These are phyloP conservation scores for Lepeophtheirus salmonis DNA, from an alignment of 1,140 invertebrate genomes.

Conservation along the genomic window DNA sequence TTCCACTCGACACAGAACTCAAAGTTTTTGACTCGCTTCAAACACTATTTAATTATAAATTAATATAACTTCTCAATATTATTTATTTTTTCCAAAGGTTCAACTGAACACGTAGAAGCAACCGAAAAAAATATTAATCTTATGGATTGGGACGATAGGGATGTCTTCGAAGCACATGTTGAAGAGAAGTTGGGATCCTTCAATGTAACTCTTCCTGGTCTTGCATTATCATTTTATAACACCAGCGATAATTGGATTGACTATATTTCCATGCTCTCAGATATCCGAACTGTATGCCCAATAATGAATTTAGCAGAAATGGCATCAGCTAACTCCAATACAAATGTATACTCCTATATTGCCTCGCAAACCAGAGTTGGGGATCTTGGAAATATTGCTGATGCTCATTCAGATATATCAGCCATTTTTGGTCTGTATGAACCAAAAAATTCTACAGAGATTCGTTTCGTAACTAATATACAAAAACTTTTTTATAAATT, in stretches of 20 bases:
- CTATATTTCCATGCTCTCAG: conserved; percentile 42
- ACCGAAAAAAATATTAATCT: conserved; percentile 36
- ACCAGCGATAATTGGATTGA: conserved; percentile 29
- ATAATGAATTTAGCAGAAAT: conserved; percentile 34
- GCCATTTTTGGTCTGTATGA: conserved; percentile 56
- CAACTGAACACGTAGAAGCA: conserved; percentile 47
- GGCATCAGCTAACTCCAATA: conserved; percentile 33
- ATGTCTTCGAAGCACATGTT: conserved; percentile 1
- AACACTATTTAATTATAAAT: no score
- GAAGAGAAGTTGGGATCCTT: conserved; percentile 5
- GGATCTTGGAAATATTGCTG: conserved; percentile 32
- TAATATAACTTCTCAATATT: no score
- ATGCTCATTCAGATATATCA: conserved; percentile 44
- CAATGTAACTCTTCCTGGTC: conserved; percentile 6
- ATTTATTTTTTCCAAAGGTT: conserved; percentile 32
- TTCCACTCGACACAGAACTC: no score
- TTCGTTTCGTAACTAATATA: conserved; percentile 50
- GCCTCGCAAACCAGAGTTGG: conserved; percentile 35
- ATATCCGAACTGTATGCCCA: conserved; percentile 57
- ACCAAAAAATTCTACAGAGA: conserved; percentile 44
- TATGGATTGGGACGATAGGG: conserved; percentile 12
- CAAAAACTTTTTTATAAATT: conserved; percentile 60
- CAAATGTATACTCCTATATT: conserved; percentile 46
- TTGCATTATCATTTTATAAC: conserved; percentile 14
- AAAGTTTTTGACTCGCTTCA: no score